phyloP scores from a whole-genome alignment of 2,797 vertebrate species.

The Oryzias sinensis region DNA sequence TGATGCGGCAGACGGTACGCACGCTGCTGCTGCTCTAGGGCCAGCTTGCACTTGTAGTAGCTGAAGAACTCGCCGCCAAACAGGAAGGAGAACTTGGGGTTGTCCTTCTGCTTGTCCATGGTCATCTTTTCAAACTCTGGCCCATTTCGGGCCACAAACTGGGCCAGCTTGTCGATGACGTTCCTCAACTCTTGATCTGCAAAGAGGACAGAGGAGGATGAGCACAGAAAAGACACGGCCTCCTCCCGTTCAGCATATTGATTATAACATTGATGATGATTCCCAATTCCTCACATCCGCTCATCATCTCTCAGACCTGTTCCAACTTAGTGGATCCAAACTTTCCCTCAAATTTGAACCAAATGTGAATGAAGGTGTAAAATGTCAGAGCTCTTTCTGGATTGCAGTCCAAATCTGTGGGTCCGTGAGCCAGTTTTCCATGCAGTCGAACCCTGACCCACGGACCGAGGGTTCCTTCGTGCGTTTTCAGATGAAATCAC shows the following conservation, averaged over 20 bases:
- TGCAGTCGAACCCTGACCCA: too few relatives aligned
- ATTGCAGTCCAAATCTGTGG: too few relatives aligned
- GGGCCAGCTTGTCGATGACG: constrained; percentile 97
- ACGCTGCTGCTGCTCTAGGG: constrained; percentile 94
- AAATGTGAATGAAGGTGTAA: too few relatives aligned
- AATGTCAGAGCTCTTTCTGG: too few relatives aligned
- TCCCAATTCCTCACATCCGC: too few relatives aligned
- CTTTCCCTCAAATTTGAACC: too few relatives aligned
- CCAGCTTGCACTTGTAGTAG: constrained; percentile 97
- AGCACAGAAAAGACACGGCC: background rate
- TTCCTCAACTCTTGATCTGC: constrained; percentile 96
- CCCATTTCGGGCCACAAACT: constrained; percentile 96
- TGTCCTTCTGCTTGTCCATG: constrained; percentile 99
- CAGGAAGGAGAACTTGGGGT: constrained; percentile 95
- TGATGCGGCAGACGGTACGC: constrained; percentile 63
- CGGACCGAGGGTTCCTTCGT: too few relatives aligned
- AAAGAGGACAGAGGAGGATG: background rate
- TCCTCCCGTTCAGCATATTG: background rate
- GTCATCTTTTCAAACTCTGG: constrained; percentile 99
- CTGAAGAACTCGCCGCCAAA: constrained; percentile 97
- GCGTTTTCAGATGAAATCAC: too few relatives aligned
- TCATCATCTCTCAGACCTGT: background rate
- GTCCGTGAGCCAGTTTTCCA: too few relatives aligned
- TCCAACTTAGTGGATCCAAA: background rate
- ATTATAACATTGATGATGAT: background rate